Evolutionary conservation across 2,113 vertebrate genomes (phyloP), one percentile per base, ranked within the genome.

Genomic region (Chelonoidis abingdonii): DNA sequence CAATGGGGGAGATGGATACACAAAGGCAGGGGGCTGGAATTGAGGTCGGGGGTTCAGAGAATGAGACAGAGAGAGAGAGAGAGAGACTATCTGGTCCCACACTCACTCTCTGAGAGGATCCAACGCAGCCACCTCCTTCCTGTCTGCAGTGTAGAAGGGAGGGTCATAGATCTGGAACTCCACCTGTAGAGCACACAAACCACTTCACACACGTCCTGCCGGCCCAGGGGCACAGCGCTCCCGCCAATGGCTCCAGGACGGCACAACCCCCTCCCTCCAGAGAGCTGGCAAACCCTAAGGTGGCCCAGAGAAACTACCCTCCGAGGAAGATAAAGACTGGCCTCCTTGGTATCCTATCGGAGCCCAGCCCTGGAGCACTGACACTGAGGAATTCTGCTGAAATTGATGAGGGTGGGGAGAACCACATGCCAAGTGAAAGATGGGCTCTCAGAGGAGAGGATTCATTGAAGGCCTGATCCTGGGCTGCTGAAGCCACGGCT

Each of bases 81-180:
- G 50, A 52, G 14, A 52, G 53, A 1, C 0, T 0, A 0, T 3
- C 14, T 9, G 22, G 3, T 1, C 5, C 9, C 12, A 56, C 29
- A 97, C 98, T 98, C 97, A 99, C 98, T 95, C 97, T 89, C 97
- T 98, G 87, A 95, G n/a, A 0, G 98, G 97, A 72, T 98, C 98
- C 25, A 89, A 90, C 16, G 86, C 49, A 8, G 83, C 93, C 79
- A 88, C 82, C 31, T 98, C 98, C 86, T 96, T 97, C 95, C 95
- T 98, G 57, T 98, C 96, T 0, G 96, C 97, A 0, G 96, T 98
- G 91, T 99, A 98, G 96, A 97, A 89, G 2, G 97, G 97, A 0
- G 99, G 99, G 38, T 89, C 13, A 1, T 99, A 99, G 69, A 97
- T 97, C 0, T 85, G 96, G 83, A 99, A 99, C 78, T 98, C 98